Base-by-base conservation (phyloP, 2,888 invertebrate genomes). In the Geotrupes spiniger region DNA sequence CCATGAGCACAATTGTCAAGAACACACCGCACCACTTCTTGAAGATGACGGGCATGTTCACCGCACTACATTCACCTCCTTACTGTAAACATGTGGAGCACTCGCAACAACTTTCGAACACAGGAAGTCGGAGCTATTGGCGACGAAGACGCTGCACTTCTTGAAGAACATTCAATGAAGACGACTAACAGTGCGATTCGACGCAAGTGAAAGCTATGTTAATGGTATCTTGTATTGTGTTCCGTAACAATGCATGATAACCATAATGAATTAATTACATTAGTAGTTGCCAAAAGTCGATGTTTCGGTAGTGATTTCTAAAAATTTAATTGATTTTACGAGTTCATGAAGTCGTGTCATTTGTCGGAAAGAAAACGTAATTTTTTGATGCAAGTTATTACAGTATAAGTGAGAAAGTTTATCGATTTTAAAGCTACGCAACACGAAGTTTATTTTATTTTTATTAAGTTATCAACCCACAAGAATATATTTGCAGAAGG, bases 141-240 rank as follows among this genome's bases (percentile, higher is more conserved):
- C 53, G 58, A 58, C 57, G 54, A 62, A 61, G 64, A 63, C 47
- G 49, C 47, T 50, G 42, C 44, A 41, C 45, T 49, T 49, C 46
- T 49, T 49, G 42, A 31, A 39, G 46, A 45, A 49, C 46, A 42
- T 31, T 38, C 53, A 54, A 52, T 54, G 57, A 59, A 57, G 59
- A 59, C 59, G 59, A 57, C 53, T 54, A 54, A 51, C 49, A 56
- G 57, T 54, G 57, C 58, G 54, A 53, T 57, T 57, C 48, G 50
- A 54, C 50, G 55, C 54, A 64, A 66, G 66, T 66, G 66, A 66
- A 66, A 66, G 66, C 64, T 62, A 57, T 60, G 53, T 44, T 52
- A 53, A 49, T 54, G 50, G 44, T 44, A 26, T 12, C 6, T 21
- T 21, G 21, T 21, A 21, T 21, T 46, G 50, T 50, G 37, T 50